Conservation (phyloP, 2,113 vertebrate species). For the Nycticebus coucang region DNA sequence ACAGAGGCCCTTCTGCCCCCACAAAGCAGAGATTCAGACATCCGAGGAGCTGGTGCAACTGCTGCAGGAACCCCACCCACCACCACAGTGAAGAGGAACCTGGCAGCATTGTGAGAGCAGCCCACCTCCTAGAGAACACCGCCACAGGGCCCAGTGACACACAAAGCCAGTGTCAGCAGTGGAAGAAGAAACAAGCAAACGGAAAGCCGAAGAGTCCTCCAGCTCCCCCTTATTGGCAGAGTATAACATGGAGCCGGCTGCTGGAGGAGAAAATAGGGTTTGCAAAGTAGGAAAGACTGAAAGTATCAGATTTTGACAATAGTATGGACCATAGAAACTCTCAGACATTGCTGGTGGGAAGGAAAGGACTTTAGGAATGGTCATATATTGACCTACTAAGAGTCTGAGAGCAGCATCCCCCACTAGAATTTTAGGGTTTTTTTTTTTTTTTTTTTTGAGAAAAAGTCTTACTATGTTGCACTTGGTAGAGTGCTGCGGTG, state of each 20-base stretch:
- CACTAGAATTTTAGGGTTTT: too few relatives aligned
- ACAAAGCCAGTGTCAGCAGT: background rate
- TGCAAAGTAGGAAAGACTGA: background rate
- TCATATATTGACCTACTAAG: too few relatives aligned
- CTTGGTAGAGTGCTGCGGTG: too few relatives aligned
- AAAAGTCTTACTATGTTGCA: too few relatives aligned
- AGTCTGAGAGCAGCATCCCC: too few relatives aligned
- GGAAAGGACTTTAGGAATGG: background rate
- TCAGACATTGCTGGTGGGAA: background rate
- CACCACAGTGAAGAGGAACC: background rate
- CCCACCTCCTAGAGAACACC: background rate
- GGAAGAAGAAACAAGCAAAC: background rate
- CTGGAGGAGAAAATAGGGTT: background rate
- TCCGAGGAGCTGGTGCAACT: background rate
- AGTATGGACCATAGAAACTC: background rate
- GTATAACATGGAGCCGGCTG: background rate
- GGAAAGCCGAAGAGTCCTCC: background rate
- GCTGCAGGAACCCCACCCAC: background rate
- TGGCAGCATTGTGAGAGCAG: background rate
- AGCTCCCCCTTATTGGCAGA: background rate
- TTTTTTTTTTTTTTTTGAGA: too few relatives aligned
- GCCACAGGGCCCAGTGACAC: background rate
- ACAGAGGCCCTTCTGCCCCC: background rate
- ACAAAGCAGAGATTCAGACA: background rate
- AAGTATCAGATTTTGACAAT: background rate